Evolutionary conservation across 1,140 invertebrate genomes (phyloP).

Genomic region (Hydropsyche tenuis): DNA sequence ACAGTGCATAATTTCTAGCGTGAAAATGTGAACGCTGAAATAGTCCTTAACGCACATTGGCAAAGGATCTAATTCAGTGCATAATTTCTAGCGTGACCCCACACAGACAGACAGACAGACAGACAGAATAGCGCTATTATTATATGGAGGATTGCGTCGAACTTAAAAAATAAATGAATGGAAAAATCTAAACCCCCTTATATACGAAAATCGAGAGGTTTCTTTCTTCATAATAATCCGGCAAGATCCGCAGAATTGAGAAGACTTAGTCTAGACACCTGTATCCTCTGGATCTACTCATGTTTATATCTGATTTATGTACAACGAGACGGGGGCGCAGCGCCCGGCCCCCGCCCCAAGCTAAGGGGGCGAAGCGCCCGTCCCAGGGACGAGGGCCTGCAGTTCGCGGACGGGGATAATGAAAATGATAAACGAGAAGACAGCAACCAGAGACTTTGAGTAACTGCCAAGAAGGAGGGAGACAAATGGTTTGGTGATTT

Average conservation of each 20-base stretch:
- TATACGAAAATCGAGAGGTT: no score
- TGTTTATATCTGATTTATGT: slow-evolving; percentile 48
- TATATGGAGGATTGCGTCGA: no score
- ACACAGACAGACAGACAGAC: no score
- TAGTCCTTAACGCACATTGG: no score
- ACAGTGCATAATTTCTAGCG: no score
- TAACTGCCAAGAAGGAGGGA: slow-evolving; percentile 42
- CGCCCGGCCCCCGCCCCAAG: neutral
- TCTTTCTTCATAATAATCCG: no score
- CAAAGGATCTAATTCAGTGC: no score
- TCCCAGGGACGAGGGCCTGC: slow-evolving; percentile 1
- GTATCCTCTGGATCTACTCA: neutral
- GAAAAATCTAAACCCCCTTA: no score
- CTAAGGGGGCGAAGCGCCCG: neutral
- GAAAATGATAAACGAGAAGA: slow-evolving; percentile 49
- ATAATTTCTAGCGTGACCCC: no score
- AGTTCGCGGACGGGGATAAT: slow-evolving; percentile 40
- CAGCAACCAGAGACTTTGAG: slow-evolving; percentile 46
- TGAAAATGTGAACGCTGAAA: no score
- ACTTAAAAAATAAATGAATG: no score
- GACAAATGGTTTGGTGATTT: slow-evolving; percentile 47
- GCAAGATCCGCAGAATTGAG: slow-evolving; percentile 3
- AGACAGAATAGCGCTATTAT: no score
- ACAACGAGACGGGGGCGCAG: neutral
- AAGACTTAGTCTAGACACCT: neutral